A percentile compares a stretch with the other conserved stretches of the same genome.
Evolutionary conservation across 2,797 vertebrate species (phyloP).

Genomic region (Pseudopleuronectes americanus): DNA sequence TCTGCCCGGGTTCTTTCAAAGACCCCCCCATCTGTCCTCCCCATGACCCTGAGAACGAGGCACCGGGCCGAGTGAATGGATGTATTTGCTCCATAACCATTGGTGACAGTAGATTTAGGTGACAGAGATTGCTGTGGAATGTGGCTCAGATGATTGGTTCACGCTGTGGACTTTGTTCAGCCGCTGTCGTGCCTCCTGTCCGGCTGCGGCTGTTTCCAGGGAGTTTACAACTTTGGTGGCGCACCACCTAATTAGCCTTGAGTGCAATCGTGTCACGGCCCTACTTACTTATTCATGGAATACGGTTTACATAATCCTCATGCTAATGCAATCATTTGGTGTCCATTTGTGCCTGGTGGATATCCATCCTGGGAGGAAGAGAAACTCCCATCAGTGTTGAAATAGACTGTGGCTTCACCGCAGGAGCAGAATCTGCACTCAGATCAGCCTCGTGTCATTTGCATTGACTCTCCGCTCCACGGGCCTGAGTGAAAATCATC

Average conservation of each 20-base stretch:
- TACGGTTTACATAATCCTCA: constrained; percentile 58
- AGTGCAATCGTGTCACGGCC: constrained; percentile 41
- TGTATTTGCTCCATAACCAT: constrained; percentile 42
- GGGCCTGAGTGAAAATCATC: constrained; percentile 30
- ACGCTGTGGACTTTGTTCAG: constrained; percentile 38
- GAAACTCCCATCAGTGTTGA: constrained; percentile 31
- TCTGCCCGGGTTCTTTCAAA: neutral
- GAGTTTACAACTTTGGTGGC: constrained; percentile 50
- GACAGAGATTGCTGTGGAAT: constrained; percentile 40
- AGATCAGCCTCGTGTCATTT: constrained; percentile 55
- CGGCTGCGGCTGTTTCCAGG: constrained; percentile 34
- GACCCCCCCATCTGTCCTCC: constrained; percentile 7
- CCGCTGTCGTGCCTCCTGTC: constrained; percentile 13
- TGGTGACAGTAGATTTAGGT: constrained; percentile 42
- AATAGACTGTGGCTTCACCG: constrained; percentile 48
- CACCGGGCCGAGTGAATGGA: constrained; percentile 12
- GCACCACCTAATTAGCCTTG: constrained; percentile 56
- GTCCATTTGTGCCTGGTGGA: constrained; percentile 55
- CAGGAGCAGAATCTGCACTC: constrained; percentile 35
- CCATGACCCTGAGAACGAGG: constrained; percentile 26
- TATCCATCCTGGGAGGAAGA: constrained; percentile 36
- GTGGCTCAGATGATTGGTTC: constrained; percentile 34
- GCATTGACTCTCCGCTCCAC: constrained; percentile 33
- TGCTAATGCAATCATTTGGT: constrained; percentile 67
- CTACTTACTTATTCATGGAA: constrained; percentile 65